Evolutionary conservation across 2,113 vertebrate species (phyloP).

Genomic region (Brachyistius frenatus): DNA sequence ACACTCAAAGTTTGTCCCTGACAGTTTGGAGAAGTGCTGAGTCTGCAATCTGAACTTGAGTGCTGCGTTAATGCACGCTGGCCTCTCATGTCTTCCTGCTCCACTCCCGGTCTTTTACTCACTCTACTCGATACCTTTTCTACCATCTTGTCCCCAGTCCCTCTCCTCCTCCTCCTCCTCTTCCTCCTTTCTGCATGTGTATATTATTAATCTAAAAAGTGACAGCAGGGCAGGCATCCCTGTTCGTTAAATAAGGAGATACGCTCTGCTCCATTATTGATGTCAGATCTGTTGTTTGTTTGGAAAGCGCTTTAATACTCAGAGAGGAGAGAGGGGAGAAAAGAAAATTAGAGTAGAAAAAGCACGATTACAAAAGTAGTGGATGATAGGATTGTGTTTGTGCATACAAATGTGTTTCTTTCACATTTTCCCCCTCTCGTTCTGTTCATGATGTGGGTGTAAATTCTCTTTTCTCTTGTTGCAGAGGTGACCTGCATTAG

Average conservation of each 20-base stretch:
- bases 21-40: constrained; percentile 76
- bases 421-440: constrained; percentile 31
- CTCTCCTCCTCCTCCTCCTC: constrained; percentile 16
- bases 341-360: constrained; percentile 8
- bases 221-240: constrained; percentile 69
- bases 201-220: constrained; percentile 86
- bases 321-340: neutral
- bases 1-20: constrained; percentile 77
- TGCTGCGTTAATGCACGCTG: constrained; percentile 76
- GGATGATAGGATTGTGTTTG: constrained; percentile 42
- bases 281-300: constrained; percentile 75
- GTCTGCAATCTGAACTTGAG: constrained; percentile 78
- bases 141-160: constrained; percentile 57
- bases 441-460: constrained; percentile 58
- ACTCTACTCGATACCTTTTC: constrained; percentile 40
- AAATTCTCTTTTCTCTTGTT: constrained; percentile 59
- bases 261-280: constrained; percentile 81
- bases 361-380: constrained; percentile 33
- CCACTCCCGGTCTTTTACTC: constrained; percentile 47
- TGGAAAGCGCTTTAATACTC: constrained; percentile 61
- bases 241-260: constrained; percentile 76
- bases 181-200: constrained; percentile 65
- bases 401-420: constrained; percentile 56
- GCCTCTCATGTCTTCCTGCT: constrained; percentile 36
- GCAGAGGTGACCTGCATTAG: constrained; percentile 77